Base-by-base conservation (phyloP, 2,113 vertebrate species). In the Lucifuga dentata region DNA sequence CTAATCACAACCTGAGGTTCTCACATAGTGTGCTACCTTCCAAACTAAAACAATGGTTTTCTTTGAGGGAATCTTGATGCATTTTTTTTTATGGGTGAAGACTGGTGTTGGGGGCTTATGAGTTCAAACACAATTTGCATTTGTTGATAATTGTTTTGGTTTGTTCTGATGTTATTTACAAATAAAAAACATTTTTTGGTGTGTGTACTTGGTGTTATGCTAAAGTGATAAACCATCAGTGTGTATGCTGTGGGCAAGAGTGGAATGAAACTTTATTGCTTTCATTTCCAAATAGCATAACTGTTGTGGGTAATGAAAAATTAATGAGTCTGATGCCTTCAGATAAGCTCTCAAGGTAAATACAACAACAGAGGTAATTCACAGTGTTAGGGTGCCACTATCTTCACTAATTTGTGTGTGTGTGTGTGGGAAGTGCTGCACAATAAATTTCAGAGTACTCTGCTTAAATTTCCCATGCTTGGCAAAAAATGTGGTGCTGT, bases 271-370 rank as follows among this genome's bases (percentile, higher is more conserved):
- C 45, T 58, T 50, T 58, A 62, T 68, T 61, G 76, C 52, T 69
- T 48, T 80, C 5, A 70, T 74, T 64, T 80, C 17, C 11, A 56
- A 61, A 70, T n/a, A 0, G 38, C 62, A 59, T 73, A 59, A 24
- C 43, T 49, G 24, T 55, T 56, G 15, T 1, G 2, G 32, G 11
- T 26, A 48, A 75, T 84, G 51, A 80, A 81, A 77, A 64, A 73
- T 66, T 1, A 62, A 85, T 76, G 36, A 55, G 26, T 72, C 19
- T 61, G 24, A 33, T 43, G 45, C 40, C 61, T 40, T 21, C 12
- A 70, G 48, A 76, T 64, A 59, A 73, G 39, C 0, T 10, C 56
- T 68, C 5, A 36, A 21, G n/a, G 29, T 26, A 68, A 72, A 55
- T 41, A 26, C 29, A 57, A 71, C 40, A 56, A 24, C 11, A 48